These are phyloP conservation scores for Esox niger DNA, from an alignment of 2,113 vertebrate species.

Conservation along the genomic window DNA sequence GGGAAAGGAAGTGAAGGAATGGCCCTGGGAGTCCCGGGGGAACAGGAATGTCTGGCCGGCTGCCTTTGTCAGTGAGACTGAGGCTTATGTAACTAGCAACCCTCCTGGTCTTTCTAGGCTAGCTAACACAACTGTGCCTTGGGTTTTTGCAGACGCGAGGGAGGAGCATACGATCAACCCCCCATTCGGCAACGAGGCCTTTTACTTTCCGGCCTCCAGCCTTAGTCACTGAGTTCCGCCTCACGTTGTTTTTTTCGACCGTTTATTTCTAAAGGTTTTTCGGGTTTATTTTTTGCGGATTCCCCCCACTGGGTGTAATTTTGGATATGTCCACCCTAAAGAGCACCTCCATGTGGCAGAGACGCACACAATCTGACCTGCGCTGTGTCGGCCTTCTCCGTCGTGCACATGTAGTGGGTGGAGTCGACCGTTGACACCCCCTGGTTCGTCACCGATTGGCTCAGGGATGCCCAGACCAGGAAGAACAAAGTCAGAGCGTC, in stretches of 20 bases:
- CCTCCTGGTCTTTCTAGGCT: not conserved
- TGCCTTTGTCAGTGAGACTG: not conserved
- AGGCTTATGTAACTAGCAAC: conserved; percentile 21
- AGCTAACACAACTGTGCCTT: not conserved
- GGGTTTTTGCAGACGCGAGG: not conserved
- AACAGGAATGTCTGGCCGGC: conserved; percentile 17
- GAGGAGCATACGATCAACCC: not conserved
- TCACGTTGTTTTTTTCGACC: not conserved
- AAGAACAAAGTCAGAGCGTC: conserved; percentile 53
- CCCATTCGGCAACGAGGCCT: not conserved
- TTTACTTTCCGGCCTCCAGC: not conserved
- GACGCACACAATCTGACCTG: not conserved
- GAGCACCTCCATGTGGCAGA: not conserved
- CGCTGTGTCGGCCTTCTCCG: not conserved
- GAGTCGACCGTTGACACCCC: conserved; percentile 42
- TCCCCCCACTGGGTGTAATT: not conserved
- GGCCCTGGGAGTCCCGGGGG: conserved; percentile 30
- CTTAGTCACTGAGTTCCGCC: not conserved
- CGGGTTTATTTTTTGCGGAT: not conserved
- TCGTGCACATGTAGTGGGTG: conserved; percentile 27
- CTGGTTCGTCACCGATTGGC: conserved; percentile 24
- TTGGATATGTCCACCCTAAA: not conserved
- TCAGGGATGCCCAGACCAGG: conserved; percentile 60
- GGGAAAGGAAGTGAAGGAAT: conserved; percentile 27
- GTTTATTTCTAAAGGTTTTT: too few species aligned